A percentile compares a stretch with the other conserved stretches of the same genome.
phyloP scores from a whole-genome alignment of 2,888 invertebrate species.

The Aradus depressus region DNA sequence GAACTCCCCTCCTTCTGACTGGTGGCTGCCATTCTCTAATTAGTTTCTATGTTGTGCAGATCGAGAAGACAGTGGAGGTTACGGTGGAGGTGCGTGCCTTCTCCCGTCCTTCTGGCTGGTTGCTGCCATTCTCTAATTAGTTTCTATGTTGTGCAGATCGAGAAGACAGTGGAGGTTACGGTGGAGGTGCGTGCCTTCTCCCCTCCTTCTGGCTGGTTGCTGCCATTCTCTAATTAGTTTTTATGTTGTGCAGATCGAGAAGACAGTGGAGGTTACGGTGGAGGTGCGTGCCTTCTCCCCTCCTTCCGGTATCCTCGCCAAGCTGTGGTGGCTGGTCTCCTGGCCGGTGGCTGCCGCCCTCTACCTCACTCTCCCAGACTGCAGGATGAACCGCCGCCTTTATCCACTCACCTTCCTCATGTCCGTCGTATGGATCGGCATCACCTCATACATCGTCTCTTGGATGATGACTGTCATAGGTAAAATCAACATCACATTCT shows the following conservation, averaged over 20 bases:
- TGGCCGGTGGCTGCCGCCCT: conserved; percentile 65
- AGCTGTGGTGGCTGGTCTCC: conserved; percentile 52
- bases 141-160: too few relatives aligned
- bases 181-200: conserved; percentile 20
- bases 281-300: conserved; percentile 21
- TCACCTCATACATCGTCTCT: conserved; percentile 72
- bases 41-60: too few relatives aligned
- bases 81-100: conserved; percentile 18
- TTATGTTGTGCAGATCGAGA: conserved; percentile 20
- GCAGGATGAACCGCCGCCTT: conserved; percentile 46
- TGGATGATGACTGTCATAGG: conserved; percentile 89
- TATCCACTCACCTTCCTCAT: conserved; percentile 73
- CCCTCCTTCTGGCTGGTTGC: conserved; percentile 58
- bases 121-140: conserved; percentile 54
- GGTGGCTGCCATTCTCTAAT: conserved; percentile 55
- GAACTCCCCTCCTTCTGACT: conserved; percentile 50
- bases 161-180: conserved; percentile 17
- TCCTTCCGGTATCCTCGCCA: conserved; percentile 27
- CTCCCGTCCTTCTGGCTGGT: conserved; percentile 54
- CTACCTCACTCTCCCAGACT: conserved; percentile 66
- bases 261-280: conserved; percentile 16
- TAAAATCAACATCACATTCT: conserved; percentile 34
- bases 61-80: conserved; percentile 19
- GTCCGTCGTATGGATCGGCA: conserved; percentile 77
- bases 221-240: conserved; percentile 53